Evolutionary conservation across 1,140 invertebrate genomes (phyloP), one percentile per base, ranked within the genome.

Genomic region (Drosophila chauvacae): DNA sequence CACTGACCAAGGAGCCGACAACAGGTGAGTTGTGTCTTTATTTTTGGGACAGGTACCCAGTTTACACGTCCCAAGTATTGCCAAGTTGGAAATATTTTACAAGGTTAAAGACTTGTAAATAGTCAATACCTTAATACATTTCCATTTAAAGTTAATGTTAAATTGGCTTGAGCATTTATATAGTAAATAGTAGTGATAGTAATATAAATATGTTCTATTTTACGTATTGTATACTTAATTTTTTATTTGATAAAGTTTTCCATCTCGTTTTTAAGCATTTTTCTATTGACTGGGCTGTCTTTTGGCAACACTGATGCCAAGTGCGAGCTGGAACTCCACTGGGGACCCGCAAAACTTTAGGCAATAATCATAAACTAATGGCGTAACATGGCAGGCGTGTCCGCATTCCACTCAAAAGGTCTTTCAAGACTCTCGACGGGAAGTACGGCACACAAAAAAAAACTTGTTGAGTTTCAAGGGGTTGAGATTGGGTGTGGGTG

Each of bases 311-410:
- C 41, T 50, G 16, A 50, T 37, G 35, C 66, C 50, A 68, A 68
- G 48, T 70, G 62, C 39, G 18, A 55, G 62, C 35, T 20, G 20
- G 3, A 64, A 61, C 44, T 48, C 42, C 39, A 18, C 42, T 56
- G 37, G 71, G 44, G 57, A 35, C 23, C 70, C 78, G 33, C 63
- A 71, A 81, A 81, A 85, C 77, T 84, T 44, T 26, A 28, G 70
- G 55, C 80, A 80, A 88, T 84, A 90, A 88, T 84, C 85, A 90
- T 90, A 88, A 88, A 90, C 77, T 84, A 88, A 84, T 83, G 83
- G 65, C 64, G 55, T 75, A 87, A 69, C 41, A 71, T 65, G 77
- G 65, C 80, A 60, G 81, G 81, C 77, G 81, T 85, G 77, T 85
- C 56, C 73, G 51, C 62, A 84, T 75, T 69, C 81, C 74, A 73